Base-by-base conservation (phyloP, 2,113 vertebrate species). In the Ciconia boyciana region DNA sequence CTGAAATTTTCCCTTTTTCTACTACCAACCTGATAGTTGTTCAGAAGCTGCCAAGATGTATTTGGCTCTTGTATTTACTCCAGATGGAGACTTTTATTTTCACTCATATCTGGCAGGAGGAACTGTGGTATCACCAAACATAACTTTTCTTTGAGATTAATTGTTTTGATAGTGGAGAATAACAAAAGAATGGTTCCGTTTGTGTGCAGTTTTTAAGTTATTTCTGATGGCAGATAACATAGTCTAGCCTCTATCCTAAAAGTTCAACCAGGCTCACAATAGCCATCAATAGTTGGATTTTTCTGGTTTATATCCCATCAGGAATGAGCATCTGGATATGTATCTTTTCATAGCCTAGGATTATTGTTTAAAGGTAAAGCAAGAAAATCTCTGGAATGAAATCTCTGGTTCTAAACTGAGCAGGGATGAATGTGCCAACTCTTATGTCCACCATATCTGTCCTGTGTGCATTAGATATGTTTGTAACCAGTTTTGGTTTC, bases 11-110 rank as follows among this genome's bases (percentile, higher is more conserved):
- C 21, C 21, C 25, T 81, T 95, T 92, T 72, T 82, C 54, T 64
- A 43, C 61, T 84, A 82, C 18, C 12, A 68, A 75, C 25, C 21
- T 68, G 41, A 75, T 79, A 57, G 16, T 28, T 43, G 41, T 92
- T 87, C 69, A 68, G 48, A 82, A 93, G 48, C 52, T 93, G 91
- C 94, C 89, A 92, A 75, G 69, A 87, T 52, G 18, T 84, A 72
- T 89, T 96, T 95, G 81, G 77, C 76, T 96, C 76, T 87, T 84
- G 52, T 71, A 61, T 93, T 92, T 94, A 78, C 41, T 91, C 94
- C 68, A 82, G 72, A 94, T 94, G 86, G 80, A 87, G 34, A 65
- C 49, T 89, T 85, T 77, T 84, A 57, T 93, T 96, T 96, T 92
- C 72, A 89, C 44, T 93, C 55, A 4, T 91, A 78, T 87, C 69